Conservation (phyloP, 1,140 invertebrate species). For the Tetragonula clypearis region DNA sequence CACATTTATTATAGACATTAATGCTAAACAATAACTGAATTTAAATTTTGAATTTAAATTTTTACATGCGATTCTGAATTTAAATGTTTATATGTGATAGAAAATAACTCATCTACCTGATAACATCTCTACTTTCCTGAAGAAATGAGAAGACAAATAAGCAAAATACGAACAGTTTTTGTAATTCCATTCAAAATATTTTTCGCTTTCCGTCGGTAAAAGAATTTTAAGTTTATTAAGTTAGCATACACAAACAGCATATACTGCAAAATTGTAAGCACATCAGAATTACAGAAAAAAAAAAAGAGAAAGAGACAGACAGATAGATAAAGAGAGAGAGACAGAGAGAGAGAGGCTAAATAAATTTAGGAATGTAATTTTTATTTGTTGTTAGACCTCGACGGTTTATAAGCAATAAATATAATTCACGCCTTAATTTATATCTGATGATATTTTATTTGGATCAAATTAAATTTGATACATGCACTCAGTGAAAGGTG, state of each 20-base stretch:
- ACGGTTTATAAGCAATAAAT: slow-evolving; percentile 44
- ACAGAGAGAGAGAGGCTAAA: not conserved
- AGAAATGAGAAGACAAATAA: slow-evolving; percentile 23
- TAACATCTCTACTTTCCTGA: slow-evolving; percentile 59
- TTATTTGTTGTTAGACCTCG: not conserved
- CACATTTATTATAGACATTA: slow-evolving; percentile 64
- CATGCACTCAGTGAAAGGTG: slow-evolving; percentile 56
- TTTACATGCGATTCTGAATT: slow-evolving; percentile 28
- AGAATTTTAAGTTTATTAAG: not conserved
- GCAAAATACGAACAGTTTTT: not conserved
- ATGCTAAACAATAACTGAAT: slow-evolving; percentile 54
- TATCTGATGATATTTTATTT: slow-evolving; percentile 49
- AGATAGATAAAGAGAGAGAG: not conserved
- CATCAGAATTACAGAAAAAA: not conserved
- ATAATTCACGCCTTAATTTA: slow-evolving; percentile 33
- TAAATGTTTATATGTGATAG: slow-evolving; percentile 59
- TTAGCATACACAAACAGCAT: not conserved
- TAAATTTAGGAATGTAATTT: slow-evolving; percentile 31
- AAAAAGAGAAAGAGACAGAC: not conserved
- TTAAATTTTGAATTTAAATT: slow-evolving; percentile 58
- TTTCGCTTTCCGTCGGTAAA: not conserved
- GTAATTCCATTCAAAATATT: slow-evolving; percentile 11
- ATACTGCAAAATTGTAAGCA: not conserved
- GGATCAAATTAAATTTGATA: slow-evolving; percentile 53
- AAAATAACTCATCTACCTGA: slow-evolving; percentile 62